Evolutionary conservation across 2,113 vertebrate species (phyloP), one percentile per base, ranked within the genome.

Genomic region (Capreolus pygargus): DNA sequence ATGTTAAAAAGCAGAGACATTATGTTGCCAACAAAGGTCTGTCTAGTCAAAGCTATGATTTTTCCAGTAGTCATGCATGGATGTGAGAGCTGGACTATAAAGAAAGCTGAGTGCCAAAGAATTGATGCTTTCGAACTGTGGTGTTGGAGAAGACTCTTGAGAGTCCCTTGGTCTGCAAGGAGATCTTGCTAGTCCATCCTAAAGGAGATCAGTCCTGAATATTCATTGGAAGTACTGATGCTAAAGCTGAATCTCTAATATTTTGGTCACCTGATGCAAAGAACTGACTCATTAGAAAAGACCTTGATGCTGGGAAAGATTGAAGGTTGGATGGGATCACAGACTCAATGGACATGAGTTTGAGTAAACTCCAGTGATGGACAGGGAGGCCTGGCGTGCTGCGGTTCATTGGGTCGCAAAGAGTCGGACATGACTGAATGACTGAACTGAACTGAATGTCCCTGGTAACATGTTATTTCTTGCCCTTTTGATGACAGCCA

Each of bases 341-440:
- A 39, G n/a, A 39, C 2, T 70, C 10, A 21, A 39, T 39, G n/a
- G n/a, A 70, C 2, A 12, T 39, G 5, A 70, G 10, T 39, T 23
- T 70, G 67, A 39, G n/a, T 39, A 12, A 70, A 39, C n/a, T 70
- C 2, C 19, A 5, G 19, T 39, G n/a, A 39, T 70, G 2, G n/a
- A 13, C 19, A 39, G n/a, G 1, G 19, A 36, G 11, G 17, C 10
- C 17, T 70, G n/a, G n/a, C 0, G 0, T 0, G 4, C n/a, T 70
- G 17, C n/a, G 36, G n/a, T 36, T n/a, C 64, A 21, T 36, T 1
- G 17, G 64, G n/a, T 36, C 11, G 4, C 64, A 36, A 70, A 36
- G n/a, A 70, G n/a, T 70, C 4, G 2, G 17, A 70, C 64, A 70
- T 21, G n/a, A 21, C 64, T 36, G n/a, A 70, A n/a, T 36, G 64